phyloP scores from a whole-genome alignment of 2,113 vertebrate species.

The Ceratotherium simum region DNA sequence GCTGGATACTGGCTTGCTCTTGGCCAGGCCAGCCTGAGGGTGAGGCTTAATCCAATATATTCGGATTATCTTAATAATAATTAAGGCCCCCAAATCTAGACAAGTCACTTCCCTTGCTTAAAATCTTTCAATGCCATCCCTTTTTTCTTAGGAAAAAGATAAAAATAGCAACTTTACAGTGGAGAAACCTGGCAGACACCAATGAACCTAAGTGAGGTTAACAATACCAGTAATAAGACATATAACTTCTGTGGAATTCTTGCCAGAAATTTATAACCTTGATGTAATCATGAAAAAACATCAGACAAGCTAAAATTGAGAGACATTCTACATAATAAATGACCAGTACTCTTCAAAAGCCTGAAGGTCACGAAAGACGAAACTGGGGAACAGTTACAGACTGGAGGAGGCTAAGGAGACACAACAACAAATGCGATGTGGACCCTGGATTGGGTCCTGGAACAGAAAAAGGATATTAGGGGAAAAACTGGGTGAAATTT shows the following conservation, averaged over 20 bases:
- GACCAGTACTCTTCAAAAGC: background rate
- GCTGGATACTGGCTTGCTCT: background rate
- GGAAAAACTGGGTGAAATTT: background rate
- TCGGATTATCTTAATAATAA: too few species aligned
- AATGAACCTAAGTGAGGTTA: background rate
- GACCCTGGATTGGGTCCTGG: background rate
- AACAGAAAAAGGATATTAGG: background rate
- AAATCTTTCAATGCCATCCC: background rate
- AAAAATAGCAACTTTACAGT: background rate
- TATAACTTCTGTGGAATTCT: background rate
- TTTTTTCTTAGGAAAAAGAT: conserved; percentile 5
- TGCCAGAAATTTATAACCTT: conserved; percentile 8
- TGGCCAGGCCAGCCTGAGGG: background rate
- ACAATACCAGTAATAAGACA: background rate
- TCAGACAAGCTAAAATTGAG: background rate
- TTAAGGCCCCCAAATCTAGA: background rate
- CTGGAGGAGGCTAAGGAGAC: background rate
- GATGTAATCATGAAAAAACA: background rate
- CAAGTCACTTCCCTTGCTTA: background rate
- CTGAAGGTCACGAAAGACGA: background rate
- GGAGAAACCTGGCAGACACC: background rate
- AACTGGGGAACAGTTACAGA: background rate
- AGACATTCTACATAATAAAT: background rate
- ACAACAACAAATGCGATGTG: fast-evolving
- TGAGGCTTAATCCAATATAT: background rate